Conservation (phyloP, 2,113 vertebrate species). For the Oophaga pumilio region DNA sequence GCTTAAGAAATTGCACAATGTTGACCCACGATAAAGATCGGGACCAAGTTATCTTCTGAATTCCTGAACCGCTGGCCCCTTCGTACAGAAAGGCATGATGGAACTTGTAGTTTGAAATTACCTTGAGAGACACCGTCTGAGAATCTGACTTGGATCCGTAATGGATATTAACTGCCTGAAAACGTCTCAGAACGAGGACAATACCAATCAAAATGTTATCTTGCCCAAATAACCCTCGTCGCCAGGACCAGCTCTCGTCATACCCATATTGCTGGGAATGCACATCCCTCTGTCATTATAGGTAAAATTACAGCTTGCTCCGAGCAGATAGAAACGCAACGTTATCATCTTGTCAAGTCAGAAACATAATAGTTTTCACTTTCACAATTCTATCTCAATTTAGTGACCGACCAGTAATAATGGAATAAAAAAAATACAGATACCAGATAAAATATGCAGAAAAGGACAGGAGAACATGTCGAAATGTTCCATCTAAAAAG, state of each 20-base stretch:
- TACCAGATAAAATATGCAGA: conserved; percentile 68
- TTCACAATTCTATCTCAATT: conserved; percentile 79
- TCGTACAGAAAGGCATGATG: background rate
- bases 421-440: conserved; percentile 65
- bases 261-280: conserved; percentile 75
- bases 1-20: background rate
- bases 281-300: conserved; percentile 76
- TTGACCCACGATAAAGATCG: background rate
- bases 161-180: conserved; percentile 68
- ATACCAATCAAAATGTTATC: conserved; percentile 70
- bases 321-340: conserved; percentile 74
- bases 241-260: conserved; percentile 72
- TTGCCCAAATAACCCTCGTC: conserved; percentile 72
- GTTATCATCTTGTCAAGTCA: conserved; percentile 79
- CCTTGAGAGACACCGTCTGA: background rate
- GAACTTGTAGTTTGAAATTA: conserved; percentile 15
- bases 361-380: conserved; percentile 82
- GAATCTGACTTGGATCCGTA: conserved; percentile 60
- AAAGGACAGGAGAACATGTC: conserved; percentile 62
- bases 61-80: background rate
- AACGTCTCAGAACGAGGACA: conserved; percentile 64
- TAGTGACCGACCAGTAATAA: conserved; percentile 78
- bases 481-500: conserved; percentile 68
- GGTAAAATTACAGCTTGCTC: conserved; percentile 79
- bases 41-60: background rate